Evolutionary conservation across 2,888 invertebrate genomes (phyloP).

Genomic region (Spisula subtruncata): DNA sequence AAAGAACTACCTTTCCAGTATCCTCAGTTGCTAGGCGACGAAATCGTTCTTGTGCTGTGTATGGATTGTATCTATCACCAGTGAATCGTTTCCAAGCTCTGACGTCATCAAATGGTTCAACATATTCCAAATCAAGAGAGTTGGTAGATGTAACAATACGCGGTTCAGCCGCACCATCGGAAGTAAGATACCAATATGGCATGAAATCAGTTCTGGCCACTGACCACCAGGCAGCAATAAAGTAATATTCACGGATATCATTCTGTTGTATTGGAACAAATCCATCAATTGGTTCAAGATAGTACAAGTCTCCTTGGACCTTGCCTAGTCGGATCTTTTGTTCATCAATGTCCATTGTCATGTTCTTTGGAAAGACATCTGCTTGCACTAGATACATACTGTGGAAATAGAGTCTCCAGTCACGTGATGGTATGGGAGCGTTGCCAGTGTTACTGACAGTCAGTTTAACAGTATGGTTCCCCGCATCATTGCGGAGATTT

Average conservation of each 20-base stretch:
- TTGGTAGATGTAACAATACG: slow-evolving; percentile 72
- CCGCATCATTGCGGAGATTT: slow-evolving; percentile 60
- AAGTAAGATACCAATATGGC: slow-evolving; percentile 80
- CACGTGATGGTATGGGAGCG: slow-evolving; percentile 44
- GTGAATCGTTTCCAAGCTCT: slow-evolving; percentile 79
- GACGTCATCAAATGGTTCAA: slow-evolving; percentile 71
- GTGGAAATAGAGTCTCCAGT: slow-evolving; percentile 81
- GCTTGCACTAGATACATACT: slow-evolving; percentile 79
- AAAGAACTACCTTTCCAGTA: slow-evolving; percentile 49
- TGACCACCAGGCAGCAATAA: slow-evolving; percentile 71
- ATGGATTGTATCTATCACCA: slow-evolving; percentile 77
- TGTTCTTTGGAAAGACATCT: slow-evolving; percentile 68
- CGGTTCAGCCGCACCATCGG: slow-evolving; percentile 62
- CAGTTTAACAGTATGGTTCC: slow-evolving; percentile 56
- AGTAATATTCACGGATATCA: slow-evolving; percentile 48
- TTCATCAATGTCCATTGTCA: slow-evolving; percentile 43
- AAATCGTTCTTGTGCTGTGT: slow-evolving; percentile 71
- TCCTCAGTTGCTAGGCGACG: slow-evolving; percentile 46
- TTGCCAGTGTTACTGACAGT: slow-evolving; percentile 63
- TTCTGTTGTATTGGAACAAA: slow-evolving; percentile 68
- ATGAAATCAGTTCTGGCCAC: slow-evolving; percentile 77
- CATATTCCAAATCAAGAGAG: slow-evolving; percentile 69
- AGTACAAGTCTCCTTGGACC: slow-evolving; percentile 74
- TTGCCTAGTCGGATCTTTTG: slow-evolving; percentile 71
- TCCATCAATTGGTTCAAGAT: slow-evolving; percentile 67